Evolutionary conservation across 2,888 invertebrate species (phyloP), one percentile per base, ranked within the genome.

Genomic region (Smittia aterrima): DNA sequence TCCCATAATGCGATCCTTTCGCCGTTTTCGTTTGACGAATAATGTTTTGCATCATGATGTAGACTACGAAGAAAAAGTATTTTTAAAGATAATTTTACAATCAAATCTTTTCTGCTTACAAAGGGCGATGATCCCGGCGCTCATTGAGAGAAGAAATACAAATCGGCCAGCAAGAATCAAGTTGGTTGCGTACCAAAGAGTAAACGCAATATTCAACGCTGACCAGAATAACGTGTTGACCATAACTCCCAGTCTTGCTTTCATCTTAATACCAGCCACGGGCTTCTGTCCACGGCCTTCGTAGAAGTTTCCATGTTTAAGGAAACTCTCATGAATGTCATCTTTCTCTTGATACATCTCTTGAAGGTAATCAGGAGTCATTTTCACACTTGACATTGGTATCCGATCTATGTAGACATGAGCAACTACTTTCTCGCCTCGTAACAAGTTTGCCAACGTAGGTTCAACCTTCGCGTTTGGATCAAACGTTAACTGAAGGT

Each of bases 21-120:
- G 89, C 90, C 79, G 91, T 90, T 82, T 91, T 88, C 1, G 92
- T 90, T 87, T 91, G 88, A 67, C 89, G 89, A 78, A 92, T 90
- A 53, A 90, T 87, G 81, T 90, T 90, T 79, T 90, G 87, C 79
- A 92, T 85, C 64, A 90, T 84, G 76, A 89, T 81, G 81, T 87
- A 89, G 84, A 91, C 92, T 92, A 86, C 76, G 76, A 78, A 32
- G 16, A 66, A 13, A 16, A 66, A 25, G 4, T 11, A 22, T 41
- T 68, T 41, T 24, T 40, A 47, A 47, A 16, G 75, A 74, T 70
- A 25, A 40, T 3, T 6, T 3, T 3, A 32, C 3, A 32, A 6
- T 32, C 32, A 32, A 32, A 9, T 32, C n/a, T n/a, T 32, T 74
- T 41, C 27, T 72, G 90, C 91, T 90, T 84, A 92, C 92, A 90